These are phyloP conservation scores for Ibycter americanus DNA, from an alignment of 2,797 vertebrate species.

Conservation along the genomic window DNA sequence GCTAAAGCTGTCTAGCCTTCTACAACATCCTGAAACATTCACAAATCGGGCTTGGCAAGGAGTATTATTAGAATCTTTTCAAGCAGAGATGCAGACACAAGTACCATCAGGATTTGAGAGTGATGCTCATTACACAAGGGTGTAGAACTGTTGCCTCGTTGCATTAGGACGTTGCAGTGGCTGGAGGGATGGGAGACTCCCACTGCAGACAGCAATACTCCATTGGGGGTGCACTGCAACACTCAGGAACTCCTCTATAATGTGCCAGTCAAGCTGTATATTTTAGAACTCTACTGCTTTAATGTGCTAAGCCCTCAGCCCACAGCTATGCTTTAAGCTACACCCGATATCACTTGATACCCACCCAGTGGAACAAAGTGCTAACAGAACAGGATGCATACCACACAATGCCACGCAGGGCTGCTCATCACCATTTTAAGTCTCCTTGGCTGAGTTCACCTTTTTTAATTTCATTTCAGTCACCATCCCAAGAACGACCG, in stretches of 20 bases:
- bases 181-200: background rate
- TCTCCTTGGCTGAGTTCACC: background rate
- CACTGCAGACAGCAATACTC: too few species aligned
- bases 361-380: background rate
- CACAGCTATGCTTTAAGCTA: background rate
- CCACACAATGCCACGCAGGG: background rate
- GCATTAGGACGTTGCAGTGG: background rate
- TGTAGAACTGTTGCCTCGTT: background rate
- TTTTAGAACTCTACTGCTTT: background rate
- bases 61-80: background rate
- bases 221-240: accelerated
- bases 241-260: background rate
- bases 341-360: background rate
- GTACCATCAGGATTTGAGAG: background rate
- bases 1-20: background rate
- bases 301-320: background rate
- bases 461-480: background rate
- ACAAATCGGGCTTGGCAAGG: background rate
- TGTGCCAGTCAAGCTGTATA: accelerated
- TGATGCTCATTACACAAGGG: background rate
- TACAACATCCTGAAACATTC: background rate
- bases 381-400: background rate
- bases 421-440: background rate
- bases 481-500: background rate
- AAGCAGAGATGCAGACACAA: background rate